Conservation (phyloP, 2,888 invertebrate species). For the Ormyrus pomaceus region DNA sequence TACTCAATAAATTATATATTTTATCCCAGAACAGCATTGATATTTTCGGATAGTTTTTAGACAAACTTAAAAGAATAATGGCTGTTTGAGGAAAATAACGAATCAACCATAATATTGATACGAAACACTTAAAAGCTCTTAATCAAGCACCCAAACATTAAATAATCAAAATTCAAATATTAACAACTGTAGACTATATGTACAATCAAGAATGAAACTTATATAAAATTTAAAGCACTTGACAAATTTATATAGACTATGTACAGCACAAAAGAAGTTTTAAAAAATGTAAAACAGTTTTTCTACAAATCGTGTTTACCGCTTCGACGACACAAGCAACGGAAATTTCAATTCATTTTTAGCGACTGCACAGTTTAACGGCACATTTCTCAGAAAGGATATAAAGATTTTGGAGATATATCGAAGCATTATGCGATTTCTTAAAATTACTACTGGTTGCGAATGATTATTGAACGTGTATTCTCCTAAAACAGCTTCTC, state of each 20-base stretch:
- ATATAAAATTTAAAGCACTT: neutral
- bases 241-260: neutral
- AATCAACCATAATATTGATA: neutral
- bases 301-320: too few relatives aligned
- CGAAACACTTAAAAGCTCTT: too few relatives aligned
- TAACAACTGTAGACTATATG: neutral
- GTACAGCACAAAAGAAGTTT: too few relatives aligned
- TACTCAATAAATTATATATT: neutral
- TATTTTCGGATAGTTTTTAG: neutral
- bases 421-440: too few relatives aligned
- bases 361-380: neutral
- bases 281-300: too few relatives aligned
- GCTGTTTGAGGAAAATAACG: constrained; percentile 7
- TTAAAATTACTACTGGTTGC: too few relatives aligned
- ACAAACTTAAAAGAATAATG: neutral
- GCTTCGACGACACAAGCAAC: too few relatives aligned
- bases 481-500: too few relatives aligned
- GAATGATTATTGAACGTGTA: too few relatives aligned
- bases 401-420: too few relatives aligned
- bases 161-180: neutral
- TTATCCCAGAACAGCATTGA: neutral
- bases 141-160: neutral
- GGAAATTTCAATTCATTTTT: too few relatives aligned
- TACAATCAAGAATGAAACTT: neutral
- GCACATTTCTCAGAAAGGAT: neutral